A percentile compares a stretch with the other conserved stretches of the same genome.
These are phyloP conservation scores for Irena cyanogastra DNA, from an alignment of 2,113 vertebrate genomes.

Conservation along the genomic window DNA sequence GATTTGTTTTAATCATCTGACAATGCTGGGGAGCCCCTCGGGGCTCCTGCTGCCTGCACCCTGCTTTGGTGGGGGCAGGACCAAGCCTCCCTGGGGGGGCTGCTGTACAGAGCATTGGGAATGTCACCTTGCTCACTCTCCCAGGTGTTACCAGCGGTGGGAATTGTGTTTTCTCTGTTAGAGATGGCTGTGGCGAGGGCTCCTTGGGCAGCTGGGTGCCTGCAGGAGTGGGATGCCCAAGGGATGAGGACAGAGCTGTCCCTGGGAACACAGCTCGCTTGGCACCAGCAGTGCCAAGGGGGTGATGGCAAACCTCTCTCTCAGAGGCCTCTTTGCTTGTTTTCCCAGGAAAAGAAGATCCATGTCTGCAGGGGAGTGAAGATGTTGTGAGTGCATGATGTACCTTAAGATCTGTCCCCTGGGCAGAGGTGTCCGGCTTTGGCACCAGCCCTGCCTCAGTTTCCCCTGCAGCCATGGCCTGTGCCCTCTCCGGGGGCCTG, in stretches of 20 bases:
- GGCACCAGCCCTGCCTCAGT: neutral
- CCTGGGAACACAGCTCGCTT: accelerated
- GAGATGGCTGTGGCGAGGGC: neutral
- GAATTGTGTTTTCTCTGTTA: neutral
- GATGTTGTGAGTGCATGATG: neutral
- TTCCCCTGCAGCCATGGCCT: neutral
- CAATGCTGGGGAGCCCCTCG: neutral
- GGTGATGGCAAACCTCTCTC: neutral
- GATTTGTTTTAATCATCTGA: conserved; percentile 37
- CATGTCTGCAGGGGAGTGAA: accelerated
- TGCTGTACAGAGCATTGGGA: neutral
- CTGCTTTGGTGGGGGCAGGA: neutral
- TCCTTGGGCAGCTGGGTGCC: neutral
- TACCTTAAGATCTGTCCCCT: neutral
- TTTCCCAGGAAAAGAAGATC: conserved; percentile 7
- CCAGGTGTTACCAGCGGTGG: neutral
- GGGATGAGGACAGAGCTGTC: neutral
- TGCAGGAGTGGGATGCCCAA: neutral
- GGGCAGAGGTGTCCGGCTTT: neutral
- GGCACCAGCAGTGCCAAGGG: neutral
- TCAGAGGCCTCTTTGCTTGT: neutral
- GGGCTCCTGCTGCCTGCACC: neutral
- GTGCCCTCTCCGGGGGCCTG: neutral
- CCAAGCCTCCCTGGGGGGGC: neutral
- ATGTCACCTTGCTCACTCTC: neutral